Conservation (phyloP, 2,113 vertebrate species). For the Syngnathoides biaculeatus region DNA sequence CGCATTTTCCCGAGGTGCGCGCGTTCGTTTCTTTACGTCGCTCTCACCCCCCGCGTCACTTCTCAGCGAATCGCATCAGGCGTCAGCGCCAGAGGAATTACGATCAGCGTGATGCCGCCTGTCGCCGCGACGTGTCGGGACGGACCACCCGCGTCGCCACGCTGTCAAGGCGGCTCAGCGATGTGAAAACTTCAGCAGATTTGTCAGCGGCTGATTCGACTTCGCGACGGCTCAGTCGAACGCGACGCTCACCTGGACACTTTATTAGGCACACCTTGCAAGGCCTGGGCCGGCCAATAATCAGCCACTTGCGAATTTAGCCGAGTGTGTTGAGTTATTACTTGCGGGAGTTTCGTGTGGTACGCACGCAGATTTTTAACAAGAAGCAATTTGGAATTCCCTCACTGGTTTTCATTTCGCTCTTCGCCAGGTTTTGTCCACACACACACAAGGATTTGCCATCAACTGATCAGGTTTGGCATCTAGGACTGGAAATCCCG, state of each 20-base stretch:
- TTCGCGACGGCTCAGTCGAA: constrained; percentile 5
- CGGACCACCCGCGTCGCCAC: constrained; percentile 42
- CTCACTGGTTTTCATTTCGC: too few species aligned
- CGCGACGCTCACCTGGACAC: background rate
- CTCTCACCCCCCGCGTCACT: constrained; percentile 10
- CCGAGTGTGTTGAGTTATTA: too few species aligned
- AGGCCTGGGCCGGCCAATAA: too few species aligned
- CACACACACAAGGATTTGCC: too few species aligned
- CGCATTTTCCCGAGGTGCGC: constrained; percentile 28
- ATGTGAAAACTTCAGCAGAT: constrained; percentile 54
- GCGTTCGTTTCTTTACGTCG: background rate
- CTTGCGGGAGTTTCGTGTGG: too few species aligned
- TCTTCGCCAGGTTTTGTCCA: too few species aligned
- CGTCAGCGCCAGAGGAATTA: constrained; percentile 47
- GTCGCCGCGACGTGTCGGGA: constrained; percentile 43
- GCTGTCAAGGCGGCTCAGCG: constrained; percentile 48
- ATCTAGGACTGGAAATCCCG: too few species aligned
- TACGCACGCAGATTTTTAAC: too few species aligned
- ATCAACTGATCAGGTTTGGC: too few species aligned
- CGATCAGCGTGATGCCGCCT: constrained; percentile 61
- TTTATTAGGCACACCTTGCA: background rate
- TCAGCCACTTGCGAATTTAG: too few species aligned
- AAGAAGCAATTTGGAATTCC: too few species aligned
- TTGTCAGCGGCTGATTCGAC: constrained; percentile 62
- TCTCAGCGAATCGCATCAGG: constrained; percentile 39